These are phyloP conservation scores for Timema cristinae DNA, from an alignment of 2,888 invertebrate genomes.

Conservation along the genomic window DNA sequence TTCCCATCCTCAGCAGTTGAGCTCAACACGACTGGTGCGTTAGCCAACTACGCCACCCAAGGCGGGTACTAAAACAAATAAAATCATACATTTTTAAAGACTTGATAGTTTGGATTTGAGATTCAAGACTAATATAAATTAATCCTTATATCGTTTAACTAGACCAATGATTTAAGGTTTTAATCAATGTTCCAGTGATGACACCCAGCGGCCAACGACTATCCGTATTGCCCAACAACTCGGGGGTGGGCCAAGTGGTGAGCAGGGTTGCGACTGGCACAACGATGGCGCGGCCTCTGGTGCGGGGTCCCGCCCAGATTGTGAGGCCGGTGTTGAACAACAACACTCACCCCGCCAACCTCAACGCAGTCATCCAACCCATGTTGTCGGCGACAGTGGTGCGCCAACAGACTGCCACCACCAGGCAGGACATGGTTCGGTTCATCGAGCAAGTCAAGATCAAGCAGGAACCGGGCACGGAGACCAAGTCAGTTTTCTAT, in stretches of 20 bases:
- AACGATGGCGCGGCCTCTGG: constrained; percentile 26
- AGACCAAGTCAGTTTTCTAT: constrained; percentile 26
- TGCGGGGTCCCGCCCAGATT: constrained; percentile 44
- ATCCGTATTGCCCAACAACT: constrained; percentile 47
- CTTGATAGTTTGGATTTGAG: no score
- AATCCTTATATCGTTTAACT: no score
- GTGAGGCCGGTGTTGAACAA: constrained; percentile 35
- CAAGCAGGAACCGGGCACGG: constrained; percentile 17
- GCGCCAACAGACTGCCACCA: no score
- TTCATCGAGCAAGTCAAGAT: background rate
- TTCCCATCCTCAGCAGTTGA: no score
- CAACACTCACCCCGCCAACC: constrained; percentile 35
- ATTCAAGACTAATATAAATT: no score
- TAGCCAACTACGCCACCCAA: no score
- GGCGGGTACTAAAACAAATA: no score
- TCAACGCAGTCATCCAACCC: constrained; percentile 37
- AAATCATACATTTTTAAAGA: no score
- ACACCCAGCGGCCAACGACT: constrained; percentile 55
- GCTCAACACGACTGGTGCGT: no score
- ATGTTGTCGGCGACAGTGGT: constrained; percentile 43
- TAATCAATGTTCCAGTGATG: constrained; percentile 41
- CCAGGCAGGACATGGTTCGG: no score
- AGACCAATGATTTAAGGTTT: no score
- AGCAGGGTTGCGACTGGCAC: constrained; percentile 25
- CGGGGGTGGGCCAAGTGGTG: constrained; percentile 39